These are phyloP conservation scores for Ophion slaviceki DNA, from an alignment of 2,888 invertebrate genomes.

Conservation along the genomic window DNA sequence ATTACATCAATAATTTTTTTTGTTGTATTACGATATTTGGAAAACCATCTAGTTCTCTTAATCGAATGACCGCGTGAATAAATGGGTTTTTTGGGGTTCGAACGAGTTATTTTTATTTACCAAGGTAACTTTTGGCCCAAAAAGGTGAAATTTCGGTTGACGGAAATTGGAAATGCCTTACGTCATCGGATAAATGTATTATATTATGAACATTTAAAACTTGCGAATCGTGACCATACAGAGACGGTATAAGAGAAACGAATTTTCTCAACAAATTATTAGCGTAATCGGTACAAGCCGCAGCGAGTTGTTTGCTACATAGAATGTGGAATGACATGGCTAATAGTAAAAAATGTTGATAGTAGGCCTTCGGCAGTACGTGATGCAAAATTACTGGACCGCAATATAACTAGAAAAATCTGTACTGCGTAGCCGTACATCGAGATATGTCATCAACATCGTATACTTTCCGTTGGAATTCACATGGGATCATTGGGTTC, in stretches of 20 bases:
- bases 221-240: slow-evolving; percentile 25
- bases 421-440: slow-evolving; percentile 71
- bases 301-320: not conserved
- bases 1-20: not conserved
- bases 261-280: slow-evolving; percentile 21
- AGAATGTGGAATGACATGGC: slow-evolving; percentile 7
- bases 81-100: slow-evolving; percentile 18
- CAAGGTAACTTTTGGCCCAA: slow-evolving; percentile 26
- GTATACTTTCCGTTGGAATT: slow-evolving; percentile 68
- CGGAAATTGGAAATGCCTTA: slow-evolving; percentile 1
- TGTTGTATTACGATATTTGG: not conserved
- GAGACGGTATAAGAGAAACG: slow-evolving; percentile 11
- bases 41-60: slow-evolving; percentile 2
- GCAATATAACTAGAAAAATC: slow-evolving; percentile 60
- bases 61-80: slow-evolving; percentile 2
- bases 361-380: slow-evolving; percentile 1
- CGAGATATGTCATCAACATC: slow-evolving; percentile 56
- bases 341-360: slow-evolving; percentile 32
- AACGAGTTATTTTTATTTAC: slow-evolving; percentile 6
- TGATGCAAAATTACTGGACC: slow-evolving; percentile 6
- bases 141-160: slow-evolving; percentile 12
- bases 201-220: slow-evolving; percentile 26
- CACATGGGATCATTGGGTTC: slow-evolving; percentile 46
- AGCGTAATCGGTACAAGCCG: not conserved
- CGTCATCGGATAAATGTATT: slow-evolving; percentile 17